Base-by-base conservation (phyloP, 2,888 invertebrate species). In the Eupithecia exiguata region DNA sequence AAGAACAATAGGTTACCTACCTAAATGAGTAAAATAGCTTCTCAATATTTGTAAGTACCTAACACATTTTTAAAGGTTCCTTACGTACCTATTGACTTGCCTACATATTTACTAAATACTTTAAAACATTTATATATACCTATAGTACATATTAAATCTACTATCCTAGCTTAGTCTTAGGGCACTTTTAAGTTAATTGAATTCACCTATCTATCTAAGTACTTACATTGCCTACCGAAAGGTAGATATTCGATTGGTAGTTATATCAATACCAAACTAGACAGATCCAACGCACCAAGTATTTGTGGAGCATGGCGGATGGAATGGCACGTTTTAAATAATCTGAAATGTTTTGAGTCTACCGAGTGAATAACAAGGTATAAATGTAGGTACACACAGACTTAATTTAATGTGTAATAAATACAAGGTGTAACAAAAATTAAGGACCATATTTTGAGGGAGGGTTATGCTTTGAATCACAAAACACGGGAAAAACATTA, bases 11-110 rank as follows among this genome's bases (percentile, higher is more conserved):
- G 16, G 12, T 66, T 71, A 66, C 53, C 40, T 58, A 58, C 43
- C 5, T 49, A 36, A 14, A 38, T 70, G 30, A 68, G 36, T 70
- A 21, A 71, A 43, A 74, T 74, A 74, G 74, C 74, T 69, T 74
- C 74, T 70, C 53, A 53, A 53, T 43, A 65, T 72, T 69, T 38
- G 63, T 21, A 40, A 35, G 38, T 67, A 49, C 9, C 21, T 35
- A 63, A 46, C 21, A 18, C 35, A 2, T 38, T 21, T 62, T 14
- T 25, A 25, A 58, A 58, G 58, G 58, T 25, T 18, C 12, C 49
- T 40, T 67, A 35, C 1, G 35, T 61, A 67, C 53, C 9, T 58
- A 71, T 36, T 65, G 30, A 70, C 38, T 58, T 21, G 58, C 58
- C 58, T 58, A 12, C 58, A 53, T 46, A 21, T 53, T 25, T 58